Conservation (phyloP, 2,888 invertebrate genomes). For the Thymelicus lineola region DNA sequence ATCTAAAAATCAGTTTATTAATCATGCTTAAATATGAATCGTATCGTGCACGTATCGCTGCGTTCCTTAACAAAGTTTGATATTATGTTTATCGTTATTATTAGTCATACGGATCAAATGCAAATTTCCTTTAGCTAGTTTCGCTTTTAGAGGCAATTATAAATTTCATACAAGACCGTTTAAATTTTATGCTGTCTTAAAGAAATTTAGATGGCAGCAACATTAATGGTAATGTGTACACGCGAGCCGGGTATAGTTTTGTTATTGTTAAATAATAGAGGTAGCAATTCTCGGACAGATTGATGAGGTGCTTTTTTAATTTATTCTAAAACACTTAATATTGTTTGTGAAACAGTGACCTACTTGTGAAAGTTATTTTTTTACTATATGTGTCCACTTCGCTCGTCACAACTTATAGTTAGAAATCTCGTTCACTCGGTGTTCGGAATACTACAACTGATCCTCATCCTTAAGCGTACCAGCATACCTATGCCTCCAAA, state of each 20-base stretch:
- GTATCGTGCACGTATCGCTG: slow-evolving; percentile 41
- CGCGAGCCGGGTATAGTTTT: slow-evolving; percentile 27
- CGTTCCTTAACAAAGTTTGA: slow-evolving; percentile 42
- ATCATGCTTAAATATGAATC: slow-evolving; percentile 19
- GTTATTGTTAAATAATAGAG: background rate
- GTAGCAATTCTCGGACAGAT: background rate
- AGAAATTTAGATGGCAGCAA: slow-evolving; percentile 36
- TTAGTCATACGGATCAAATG: slow-evolving; percentile 51
- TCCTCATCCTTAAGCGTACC: too few species aligned
- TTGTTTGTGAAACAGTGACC: too few species aligned
- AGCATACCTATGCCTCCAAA: too few species aligned
- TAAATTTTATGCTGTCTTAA: slow-evolving; percentile 38
- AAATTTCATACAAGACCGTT: slow-evolving; percentile 37
- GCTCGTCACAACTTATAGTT: too few species aligned
- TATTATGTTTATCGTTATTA: slow-evolving; percentile 51
- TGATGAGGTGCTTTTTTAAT: background rate
- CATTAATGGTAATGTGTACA: slow-evolving; percentile 26
- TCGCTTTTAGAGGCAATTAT: slow-evolving; percentile 39
- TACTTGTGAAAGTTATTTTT: too few species aligned
- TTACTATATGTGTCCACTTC: too few species aligned
- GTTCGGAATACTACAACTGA: too few species aligned
- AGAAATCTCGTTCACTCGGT: too few species aligned
- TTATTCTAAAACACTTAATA: slow-evolving; percentile 19
- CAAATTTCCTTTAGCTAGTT: slow-evolving; percentile 47
- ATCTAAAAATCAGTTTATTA: too few species aligned